Evolutionary conservation across 2,888 invertebrate genomes (phyloP).

Genomic region (Amiota mariae): DNA sequence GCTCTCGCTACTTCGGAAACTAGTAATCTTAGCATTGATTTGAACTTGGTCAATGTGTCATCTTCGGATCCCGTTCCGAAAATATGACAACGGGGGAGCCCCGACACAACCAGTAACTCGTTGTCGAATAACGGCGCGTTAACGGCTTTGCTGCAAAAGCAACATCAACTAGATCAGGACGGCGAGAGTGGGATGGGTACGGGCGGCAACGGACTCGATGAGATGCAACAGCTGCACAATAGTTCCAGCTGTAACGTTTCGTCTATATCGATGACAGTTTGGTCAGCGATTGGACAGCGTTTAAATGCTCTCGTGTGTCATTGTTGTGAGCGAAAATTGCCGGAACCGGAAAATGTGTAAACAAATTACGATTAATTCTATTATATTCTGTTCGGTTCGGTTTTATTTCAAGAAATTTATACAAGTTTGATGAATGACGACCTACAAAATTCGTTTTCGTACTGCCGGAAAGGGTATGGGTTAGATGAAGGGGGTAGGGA

Average conservation of each 20-base stretch:
- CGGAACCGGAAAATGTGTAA: conserved; percentile 73
- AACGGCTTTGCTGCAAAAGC: conserved; percentile 52
- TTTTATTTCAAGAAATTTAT: too few relatives aligned
- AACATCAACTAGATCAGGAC: conserved; percentile 43
- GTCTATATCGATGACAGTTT: conserved; percentile 71
- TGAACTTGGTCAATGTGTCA: conserved; percentile 66
- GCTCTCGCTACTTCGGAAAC: conserved; percentile 54
- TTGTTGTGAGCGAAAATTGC: conserved; percentile 73
- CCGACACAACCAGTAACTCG: conserved; percentile 68
- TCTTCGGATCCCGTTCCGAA: conserved; percentile 66
- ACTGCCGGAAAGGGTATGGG: background rate
- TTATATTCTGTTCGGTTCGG: too few relatives aligned
- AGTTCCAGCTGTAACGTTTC: conserved; percentile 71
- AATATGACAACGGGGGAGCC: conserved; percentile 74
- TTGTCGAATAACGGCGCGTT: conserved; percentile 66
- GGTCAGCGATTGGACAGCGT: conserved; percentile 72
- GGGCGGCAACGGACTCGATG: conserved; percentile 11
- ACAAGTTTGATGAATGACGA: too few relatives aligned
- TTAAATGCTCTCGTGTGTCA: conserved; percentile 72
- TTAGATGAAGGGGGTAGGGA: too few relatives aligned
- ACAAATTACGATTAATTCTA: background rate
- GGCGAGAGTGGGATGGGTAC: conserved; percentile 42
- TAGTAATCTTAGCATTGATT: conserved; percentile 61
- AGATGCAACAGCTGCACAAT: conserved; percentile 52
- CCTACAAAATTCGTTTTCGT: too few relatives aligned